Evolutionary conservation across 2,888 invertebrate species (phyloP).

Genomic region (Elmis aenea): DNA sequence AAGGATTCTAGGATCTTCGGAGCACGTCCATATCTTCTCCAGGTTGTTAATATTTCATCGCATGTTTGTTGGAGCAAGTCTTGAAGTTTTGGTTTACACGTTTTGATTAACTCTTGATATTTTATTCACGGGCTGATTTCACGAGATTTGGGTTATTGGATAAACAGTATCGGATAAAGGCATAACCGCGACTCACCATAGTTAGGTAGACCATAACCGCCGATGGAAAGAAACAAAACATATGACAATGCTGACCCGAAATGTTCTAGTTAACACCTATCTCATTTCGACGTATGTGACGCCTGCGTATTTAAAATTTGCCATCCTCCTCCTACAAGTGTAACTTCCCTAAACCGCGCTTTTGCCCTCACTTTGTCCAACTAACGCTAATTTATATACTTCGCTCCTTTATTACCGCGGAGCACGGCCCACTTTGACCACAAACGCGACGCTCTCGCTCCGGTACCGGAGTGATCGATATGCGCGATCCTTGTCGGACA

Average conservation of each 20-base stretch:
- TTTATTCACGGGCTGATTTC: too few species aligned
- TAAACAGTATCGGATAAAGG: constrained; percentile 20
- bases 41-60: too few species aligned
- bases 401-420: constrained; percentile 63
- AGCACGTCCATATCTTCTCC: too few species aligned
- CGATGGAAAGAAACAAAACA: constrained; percentile 41
- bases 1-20: too few species aligned
- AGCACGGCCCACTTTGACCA: constrained; percentile 65
- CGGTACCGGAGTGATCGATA: constrained; percentile 48
- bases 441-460: constrained; percentile 56
- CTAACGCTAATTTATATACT: constrained; percentile 58
- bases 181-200: constrained; percentile 25
- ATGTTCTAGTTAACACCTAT: constrained; percentile 26
- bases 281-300: constrained; percentile 41
- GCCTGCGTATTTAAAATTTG: constrained; percentile 44
- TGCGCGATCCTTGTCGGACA: constrained; percentile 41
- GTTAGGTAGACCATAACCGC: constrained; percentile 38
- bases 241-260: constrained; percentile 33
- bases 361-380: constrained; percentile 39
- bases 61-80: too few species aligned
- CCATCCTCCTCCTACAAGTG: constrained; percentile 49
- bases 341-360: constrained; percentile 55
- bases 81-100: constrained; percentile 3
- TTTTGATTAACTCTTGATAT: too few species aligned
- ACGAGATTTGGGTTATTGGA: too few species aligned